These are phyloP conservation scores for Drosophila sp. DNA, from an alignment of 1,140 invertebrate species.

Conservation along the genomic window DNA sequence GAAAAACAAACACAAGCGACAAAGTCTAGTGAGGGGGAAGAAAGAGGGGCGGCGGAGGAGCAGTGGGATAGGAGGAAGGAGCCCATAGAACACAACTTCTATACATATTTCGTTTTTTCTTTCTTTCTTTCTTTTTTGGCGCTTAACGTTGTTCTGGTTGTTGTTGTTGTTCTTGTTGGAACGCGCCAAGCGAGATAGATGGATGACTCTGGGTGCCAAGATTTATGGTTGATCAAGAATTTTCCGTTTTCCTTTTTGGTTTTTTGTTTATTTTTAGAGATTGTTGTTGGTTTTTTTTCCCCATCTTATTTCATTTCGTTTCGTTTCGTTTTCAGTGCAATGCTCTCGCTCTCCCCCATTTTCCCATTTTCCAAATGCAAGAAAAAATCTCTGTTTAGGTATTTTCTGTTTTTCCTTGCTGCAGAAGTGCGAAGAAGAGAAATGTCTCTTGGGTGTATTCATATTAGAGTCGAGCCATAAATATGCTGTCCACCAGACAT, in stretches of 20 bases:
- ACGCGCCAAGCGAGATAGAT: conserved; percentile 80
- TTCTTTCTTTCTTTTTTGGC: conserved; percentile 47
- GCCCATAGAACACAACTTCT: conserved; percentile 64
- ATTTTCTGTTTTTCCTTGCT: conserved; percentile 35
- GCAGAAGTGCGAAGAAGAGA: conserved; percentile 71
- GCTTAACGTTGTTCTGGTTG: conserved; percentile 43
- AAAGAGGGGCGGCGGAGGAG: neutral
- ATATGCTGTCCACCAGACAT: conserved; percentile 69
- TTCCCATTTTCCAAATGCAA: conserved; percentile 4
- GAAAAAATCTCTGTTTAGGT: conserved; percentile 30
- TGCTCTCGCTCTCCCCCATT: conserved; percentile 34
- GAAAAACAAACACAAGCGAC: conserved; percentile 53
- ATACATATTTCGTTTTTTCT: neutral
- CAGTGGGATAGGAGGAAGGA: neutral
- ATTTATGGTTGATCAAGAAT: conserved; percentile 82
- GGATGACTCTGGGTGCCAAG: conserved; percentile 80
- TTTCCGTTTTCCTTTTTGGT: conserved; percentile 57
- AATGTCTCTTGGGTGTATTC: conserved; percentile 81
- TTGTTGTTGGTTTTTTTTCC: conserved; percentile 38
- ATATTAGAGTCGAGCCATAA: conserved; percentile 78
- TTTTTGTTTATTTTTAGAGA: conserved; percentile 52
- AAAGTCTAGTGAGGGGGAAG: neutral
- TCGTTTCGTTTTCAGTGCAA: conserved; percentile 44
- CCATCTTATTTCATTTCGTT: conserved; percentile 51
- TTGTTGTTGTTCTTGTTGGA: conserved; percentile 56